These are phyloP conservation scores for Urophycis tenuis DNA, from an alignment of 2,797 vertebrate genomes.

Conservation along the genomic window DNA sequence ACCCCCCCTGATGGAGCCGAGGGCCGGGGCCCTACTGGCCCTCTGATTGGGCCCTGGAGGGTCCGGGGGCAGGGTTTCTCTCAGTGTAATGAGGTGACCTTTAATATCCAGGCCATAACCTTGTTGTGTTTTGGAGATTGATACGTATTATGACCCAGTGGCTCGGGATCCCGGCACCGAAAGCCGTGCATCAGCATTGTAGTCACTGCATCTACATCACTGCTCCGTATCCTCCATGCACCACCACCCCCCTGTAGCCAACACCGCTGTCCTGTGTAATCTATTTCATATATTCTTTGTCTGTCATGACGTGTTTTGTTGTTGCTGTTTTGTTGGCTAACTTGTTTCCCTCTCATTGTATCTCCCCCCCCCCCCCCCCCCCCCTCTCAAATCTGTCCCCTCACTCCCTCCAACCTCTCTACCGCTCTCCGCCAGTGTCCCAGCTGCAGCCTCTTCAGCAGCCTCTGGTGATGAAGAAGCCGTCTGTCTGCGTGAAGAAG, in stretches of 20 bases:
- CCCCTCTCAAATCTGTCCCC: neutral
- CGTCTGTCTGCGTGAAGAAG: conserved; percentile 57
- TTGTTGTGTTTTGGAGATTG: neutral
- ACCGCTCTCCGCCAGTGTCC: conserved; percentile 49
- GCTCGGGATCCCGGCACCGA: neutral
- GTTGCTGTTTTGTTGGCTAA: neutral
- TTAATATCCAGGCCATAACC: neutral
- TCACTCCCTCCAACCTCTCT: neutral
- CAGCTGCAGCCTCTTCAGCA: conserved; percentile 37
- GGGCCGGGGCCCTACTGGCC: neutral
- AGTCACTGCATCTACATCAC: neutral
- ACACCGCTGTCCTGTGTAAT: neutral
- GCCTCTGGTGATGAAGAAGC: conserved; percentile 56
- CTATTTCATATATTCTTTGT: neutral
- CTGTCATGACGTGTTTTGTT: no score
- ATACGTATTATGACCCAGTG: neutral
- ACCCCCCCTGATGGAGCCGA: neutral
- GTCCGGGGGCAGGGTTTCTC: neutral
- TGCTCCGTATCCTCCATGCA: neutral
- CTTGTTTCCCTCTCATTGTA: neutral
- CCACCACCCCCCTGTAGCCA: no score
- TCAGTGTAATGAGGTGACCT: neutral
- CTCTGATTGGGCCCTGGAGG: neutral
- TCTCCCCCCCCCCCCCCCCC: no score
- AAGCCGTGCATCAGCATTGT: neutral